phyloP scores from a whole-genome alignment of 2,113 vertebrate genomes.

The Limnothrissa miodon region DNA sequence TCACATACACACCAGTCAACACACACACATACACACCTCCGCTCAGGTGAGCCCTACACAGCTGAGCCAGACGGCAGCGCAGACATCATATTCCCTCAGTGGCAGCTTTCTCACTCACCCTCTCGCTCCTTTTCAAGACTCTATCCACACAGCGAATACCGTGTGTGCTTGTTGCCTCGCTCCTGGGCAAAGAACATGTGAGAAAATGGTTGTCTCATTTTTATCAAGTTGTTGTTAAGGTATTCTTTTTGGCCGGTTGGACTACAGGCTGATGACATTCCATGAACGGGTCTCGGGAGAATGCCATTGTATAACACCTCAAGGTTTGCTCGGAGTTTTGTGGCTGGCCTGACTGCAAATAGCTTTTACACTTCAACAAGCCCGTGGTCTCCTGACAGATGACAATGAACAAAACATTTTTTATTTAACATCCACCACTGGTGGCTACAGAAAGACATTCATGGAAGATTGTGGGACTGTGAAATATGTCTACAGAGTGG shows the following conservation, averaged over 20 bases:
- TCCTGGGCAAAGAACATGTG: slow-evolving; percentile 57
- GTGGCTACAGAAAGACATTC: slow-evolving; percentile 45
- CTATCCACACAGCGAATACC: slow-evolving; percentile 29
- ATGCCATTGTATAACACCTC: slow-evolving; percentile 52
- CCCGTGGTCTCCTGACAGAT: slow-evolving; percentile 52
- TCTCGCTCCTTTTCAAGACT: slow-evolving; percentile 39
- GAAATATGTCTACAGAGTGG: slow-evolving; percentile 22
- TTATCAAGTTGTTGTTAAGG: slow-evolving; percentile 72
- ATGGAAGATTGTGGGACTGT: slow-evolving; percentile 32
- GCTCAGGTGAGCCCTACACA: background rate
- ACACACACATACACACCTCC: slow-evolving; percentile 19
- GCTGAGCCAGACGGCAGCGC: slow-evolving; percentile 10
- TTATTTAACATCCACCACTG: slow-evolving; percentile 41
- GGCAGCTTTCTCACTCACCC: background rate
- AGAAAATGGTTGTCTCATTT: slow-evolving; percentile 62
- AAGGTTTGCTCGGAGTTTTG: slow-evolving; percentile 50
- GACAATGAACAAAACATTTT: slow-evolving; percentile 56
- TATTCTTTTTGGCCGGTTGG: slow-evolving; percentile 46
- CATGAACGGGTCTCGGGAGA: slow-evolving; percentile 41
- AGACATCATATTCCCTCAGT: slow-evolving; percentile 5
- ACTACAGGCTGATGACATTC: slow-evolving; percentile 51
- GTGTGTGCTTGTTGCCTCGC: slow-evolving; percentile 62
- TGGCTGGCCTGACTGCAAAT: slow-evolving; percentile 50
- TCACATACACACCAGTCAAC: background rate
- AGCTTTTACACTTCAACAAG: slow-evolving; percentile 53